Conservation (phyloP, 2,888 invertebrate species). For the Sminthurides aquaticus region DNA sequence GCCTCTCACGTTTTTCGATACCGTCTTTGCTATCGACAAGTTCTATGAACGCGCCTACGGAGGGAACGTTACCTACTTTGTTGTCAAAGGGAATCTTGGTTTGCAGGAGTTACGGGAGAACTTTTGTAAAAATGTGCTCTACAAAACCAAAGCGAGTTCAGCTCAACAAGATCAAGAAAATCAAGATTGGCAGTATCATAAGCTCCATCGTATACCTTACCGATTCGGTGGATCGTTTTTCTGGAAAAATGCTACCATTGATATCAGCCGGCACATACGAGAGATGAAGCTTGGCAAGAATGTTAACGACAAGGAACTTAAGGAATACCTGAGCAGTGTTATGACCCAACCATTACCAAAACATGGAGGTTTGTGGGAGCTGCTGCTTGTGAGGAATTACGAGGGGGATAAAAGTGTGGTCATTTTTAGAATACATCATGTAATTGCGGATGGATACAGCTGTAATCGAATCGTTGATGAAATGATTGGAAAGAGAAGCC, state of each 20-base stretch:
- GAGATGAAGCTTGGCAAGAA: constrained; percentile 18
- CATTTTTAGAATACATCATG: constrained; percentile 34
- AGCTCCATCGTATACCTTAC: constrained; percentile 19
- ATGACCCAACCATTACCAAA: constrained; percentile 24
- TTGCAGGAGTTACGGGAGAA: constrained; percentile 1
- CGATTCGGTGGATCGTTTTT: constrained; percentile 27
- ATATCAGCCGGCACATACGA: constrained; percentile 18
- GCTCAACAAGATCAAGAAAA: background rate
- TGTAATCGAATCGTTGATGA: constrained; percentile 32
- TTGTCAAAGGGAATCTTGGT: constrained; percentile 15
- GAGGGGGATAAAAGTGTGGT: constrained; percentile 21
- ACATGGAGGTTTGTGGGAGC: constrained; percentile 25
- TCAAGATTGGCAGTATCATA: constrained; percentile 1
- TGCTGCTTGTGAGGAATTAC: constrained; percentile 20
- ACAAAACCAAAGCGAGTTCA: background rate
- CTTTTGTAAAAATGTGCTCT: constrained; percentile 10
- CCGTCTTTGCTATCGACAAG: constrained; percentile 33
- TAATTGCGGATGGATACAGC: constrained; percentile 34
- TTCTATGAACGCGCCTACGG: constrained; percentile 27
- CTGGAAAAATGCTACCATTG: constrained; percentile 25
- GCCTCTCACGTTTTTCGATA: constrained; percentile 31
- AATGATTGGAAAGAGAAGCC: constrained; percentile 25
- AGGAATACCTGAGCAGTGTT: constrained; percentile 22
- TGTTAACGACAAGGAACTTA: constrained; percentile 12
- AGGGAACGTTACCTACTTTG: constrained; percentile 24